Base-by-base conservation (phyloP, 2,888 invertebrate species). In the Noctua comes region DNA sequence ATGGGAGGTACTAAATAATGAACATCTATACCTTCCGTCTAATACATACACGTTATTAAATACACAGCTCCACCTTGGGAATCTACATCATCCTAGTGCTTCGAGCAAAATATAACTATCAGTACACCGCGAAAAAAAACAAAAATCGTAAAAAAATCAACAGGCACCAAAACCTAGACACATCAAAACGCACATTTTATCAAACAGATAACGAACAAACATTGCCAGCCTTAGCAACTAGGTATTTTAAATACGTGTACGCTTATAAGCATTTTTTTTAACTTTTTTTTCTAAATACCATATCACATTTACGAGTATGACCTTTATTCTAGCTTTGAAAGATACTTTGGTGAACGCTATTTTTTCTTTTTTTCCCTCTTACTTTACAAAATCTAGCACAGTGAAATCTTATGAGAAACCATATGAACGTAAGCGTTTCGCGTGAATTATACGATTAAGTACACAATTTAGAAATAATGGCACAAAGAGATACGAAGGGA, bases 221-320 rank as follows among this genome's bases (percentile, higher is more conserved):
- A 84, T 89, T 91, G 82, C 88, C 91, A 92, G 91, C 91, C 94
- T 94, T 95, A 95, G 73, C 74, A 87, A 86, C 92, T 93, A 94
- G 68, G 88, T 89, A 90, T 90, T 91, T 91, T 91, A 92, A 91
- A 94, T 92, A 94, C 91, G 90, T 92, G 91, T 92, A 93, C 93
- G 93, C 94, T 93, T 92, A 91, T 86, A 95, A 94, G 94, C 94
- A 91, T 92, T 92, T 94, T 95, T 95, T 94, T 93, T 93, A 90
- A 76, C 6, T 65, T 89, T 87, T 88, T 93, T 95, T 94, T 93
- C 91, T 94, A 93, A 90, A 92, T 93, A 91, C 91, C 93, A 95
- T 95, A 96, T 96, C 96, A 96, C 96, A 96, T 96, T 94, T 93
- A 95, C 91, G 95, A 95, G 96, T 96, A 96, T 95, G 93, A 94